A percentile compares a stretch with the other conserved stretches of the same genome.
phyloP scores from a whole-genome alignment of 2,797 vertebrate genomes.

The Rhyacichthys aspro region DNA sequence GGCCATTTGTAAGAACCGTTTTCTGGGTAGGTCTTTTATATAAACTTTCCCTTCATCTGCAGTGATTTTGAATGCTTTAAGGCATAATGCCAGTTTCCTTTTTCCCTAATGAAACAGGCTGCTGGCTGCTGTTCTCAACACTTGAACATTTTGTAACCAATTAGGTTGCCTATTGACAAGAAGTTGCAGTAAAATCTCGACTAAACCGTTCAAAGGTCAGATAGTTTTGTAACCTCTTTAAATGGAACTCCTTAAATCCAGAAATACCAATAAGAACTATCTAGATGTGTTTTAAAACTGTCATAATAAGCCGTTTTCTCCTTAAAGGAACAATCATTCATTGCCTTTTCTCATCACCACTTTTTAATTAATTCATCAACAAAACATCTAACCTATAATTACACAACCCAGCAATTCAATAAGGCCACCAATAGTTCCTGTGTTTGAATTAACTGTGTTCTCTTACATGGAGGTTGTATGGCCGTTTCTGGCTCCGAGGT shows the following conservation, averaged over 20 bases:
- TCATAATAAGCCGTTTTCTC: too few relatives aligned
- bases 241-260: too few relatives aligned
- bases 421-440: constrained; percentile 2
- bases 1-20: too few relatives aligned
- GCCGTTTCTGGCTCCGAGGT: constrained; percentile 1
- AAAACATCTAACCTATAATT: constrained; percentile 10
- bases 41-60: constrained; percentile 3
- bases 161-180: too few relatives aligned
- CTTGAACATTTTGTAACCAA: too few relatives aligned
- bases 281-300: too few relatives aligned
- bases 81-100: background rate
- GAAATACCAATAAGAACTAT: too few relatives aligned
- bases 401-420: constrained; percentile 26
- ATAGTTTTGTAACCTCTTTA: too few relatives aligned
- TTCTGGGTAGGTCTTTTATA: too few relatives aligned
- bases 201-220: too few relatives aligned
- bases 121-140: background rate
- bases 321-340: background rate
- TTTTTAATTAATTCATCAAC: constrained; percentile 3
- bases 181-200: too few relatives aligned
- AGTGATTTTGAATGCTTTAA: background rate
- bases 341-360: background rate
- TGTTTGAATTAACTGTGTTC: constrained; percentile 14
- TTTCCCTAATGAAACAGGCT: background rate
- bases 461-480: constrained; percentile 2